phyloP scores from a whole-genome alignment of 2,888 invertebrate species.

The Polyommatus iphigenia region DNA sequence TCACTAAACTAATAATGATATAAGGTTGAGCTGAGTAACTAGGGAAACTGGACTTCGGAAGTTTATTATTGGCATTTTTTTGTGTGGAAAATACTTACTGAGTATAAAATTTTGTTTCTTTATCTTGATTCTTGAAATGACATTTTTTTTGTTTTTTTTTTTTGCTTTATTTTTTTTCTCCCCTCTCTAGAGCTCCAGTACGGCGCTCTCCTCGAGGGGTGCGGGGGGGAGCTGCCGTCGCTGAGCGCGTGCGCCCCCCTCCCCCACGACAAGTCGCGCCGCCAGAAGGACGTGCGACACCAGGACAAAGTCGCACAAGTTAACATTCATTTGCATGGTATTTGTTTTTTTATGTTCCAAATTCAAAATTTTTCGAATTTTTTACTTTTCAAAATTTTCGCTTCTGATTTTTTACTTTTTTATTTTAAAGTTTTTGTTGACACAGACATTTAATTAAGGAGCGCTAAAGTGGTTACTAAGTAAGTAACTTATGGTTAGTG shows the following conservation, averaged over 20 bases:
- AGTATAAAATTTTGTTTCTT: background rate
- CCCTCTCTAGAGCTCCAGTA: constrained; percentile 78
- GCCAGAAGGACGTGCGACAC: constrained; percentile 83
- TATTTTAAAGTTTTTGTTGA: constrained; percentile 31
- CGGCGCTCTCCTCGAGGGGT: constrained; percentile 76
- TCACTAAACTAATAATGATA: constrained; percentile 3
- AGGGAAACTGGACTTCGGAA: no score
- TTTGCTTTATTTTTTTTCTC: constrained; percentile 47
- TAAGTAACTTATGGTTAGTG: no score
- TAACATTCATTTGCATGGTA: constrained; percentile 92
- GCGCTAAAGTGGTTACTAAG: background rate
- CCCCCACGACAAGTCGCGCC: constrained; percentile 81
- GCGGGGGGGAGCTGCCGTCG: constrained; percentile 78
- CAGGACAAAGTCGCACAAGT: constrained; percentile 88
- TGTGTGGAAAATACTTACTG: no score
- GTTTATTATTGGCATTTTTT: no score
- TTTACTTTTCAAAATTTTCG: background rate
- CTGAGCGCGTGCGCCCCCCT: constrained; percentile 75
- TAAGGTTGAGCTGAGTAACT: background rate
- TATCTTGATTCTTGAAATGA: background rate
- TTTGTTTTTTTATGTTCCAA: constrained; percentile 49
- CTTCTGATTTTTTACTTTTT: constrained; percentile 16
- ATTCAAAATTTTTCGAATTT: background rate
- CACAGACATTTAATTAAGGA: background rate
- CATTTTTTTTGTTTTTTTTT: constrained; percentile 43